Evolutionary conservation across 2,797 vertebrate genomes (phyloP).

Genomic region (Graptemys geographica): DNA sequence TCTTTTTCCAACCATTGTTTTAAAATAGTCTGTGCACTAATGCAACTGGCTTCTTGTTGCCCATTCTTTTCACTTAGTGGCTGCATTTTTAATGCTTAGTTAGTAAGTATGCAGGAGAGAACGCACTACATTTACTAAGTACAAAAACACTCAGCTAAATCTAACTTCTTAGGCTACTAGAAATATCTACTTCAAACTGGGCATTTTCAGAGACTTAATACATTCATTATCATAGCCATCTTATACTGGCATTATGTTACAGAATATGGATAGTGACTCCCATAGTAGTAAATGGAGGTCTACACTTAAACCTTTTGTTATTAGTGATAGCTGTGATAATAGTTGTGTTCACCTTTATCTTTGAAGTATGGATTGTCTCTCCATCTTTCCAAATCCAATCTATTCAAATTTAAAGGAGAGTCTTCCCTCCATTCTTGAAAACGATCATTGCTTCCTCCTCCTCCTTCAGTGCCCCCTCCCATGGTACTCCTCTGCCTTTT

Average conservation of each 20-base stretch:
- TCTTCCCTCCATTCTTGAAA: neutral
- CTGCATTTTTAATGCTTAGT: neutral
- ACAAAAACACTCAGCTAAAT: neutral
- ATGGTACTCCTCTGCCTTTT: rapidly evolving
- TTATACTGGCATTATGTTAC: neutral
- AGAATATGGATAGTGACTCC: neutral
- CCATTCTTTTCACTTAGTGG: neutral
- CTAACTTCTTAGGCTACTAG: neutral
- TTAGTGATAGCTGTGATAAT: neutral
- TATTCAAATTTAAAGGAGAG: neutral
- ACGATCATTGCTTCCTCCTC: neutral
- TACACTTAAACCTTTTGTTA: neutral
- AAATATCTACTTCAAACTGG: neutral
- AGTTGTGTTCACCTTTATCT: neutral
- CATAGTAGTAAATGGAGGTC: neutral
- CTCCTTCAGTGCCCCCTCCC: neutral
- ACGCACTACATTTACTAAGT: neutral
- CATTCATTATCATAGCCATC: neutral
- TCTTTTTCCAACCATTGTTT: neutral
- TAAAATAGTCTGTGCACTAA: neutral
- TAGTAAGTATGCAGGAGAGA: neutral
- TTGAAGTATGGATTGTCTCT: neutral
- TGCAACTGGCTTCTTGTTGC: neutral
- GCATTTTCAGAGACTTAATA: neutral
- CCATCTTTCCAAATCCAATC: neutral